Base-by-base conservation (phyloP, 2,888 invertebrate species). In the Agrotis clavis region DNA sequence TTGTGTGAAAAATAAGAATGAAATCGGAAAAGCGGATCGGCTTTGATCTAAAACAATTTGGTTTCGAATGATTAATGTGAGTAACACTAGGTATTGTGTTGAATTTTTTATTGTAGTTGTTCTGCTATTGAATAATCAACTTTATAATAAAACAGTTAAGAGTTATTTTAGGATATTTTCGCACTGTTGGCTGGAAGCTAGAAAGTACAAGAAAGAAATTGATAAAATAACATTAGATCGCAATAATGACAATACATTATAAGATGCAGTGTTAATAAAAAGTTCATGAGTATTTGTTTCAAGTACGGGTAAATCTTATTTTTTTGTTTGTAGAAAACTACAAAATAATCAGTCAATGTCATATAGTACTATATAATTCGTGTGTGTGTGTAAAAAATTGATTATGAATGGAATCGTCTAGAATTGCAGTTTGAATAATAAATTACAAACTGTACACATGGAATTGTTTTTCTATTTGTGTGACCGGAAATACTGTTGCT, bases 61-160 rank as follows among this genome's bases (percentile, higher is more conserved):
- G 90, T 92, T 93, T 92, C 90, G 90, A 92, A 95, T 96, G 96
- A 96, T 96, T 96, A 94, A 96, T 96, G 96, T 92, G 90, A 90
- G 90, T 91, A 92, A 86, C 86, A 86, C 86, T 89, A 90, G 88
- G 88, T 90, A 90, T 90, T 90, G 89, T 90, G 85, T 89, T 89
- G 87, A 86, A 87, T 89, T 89, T 87, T 89, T 86, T 74, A 79
- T 77, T 71, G 72, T 65, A 67, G 50, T 9, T 47, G n/a, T 50
- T 53, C 56, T 66, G 61, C 59, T 66, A 69, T 79, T 78, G 72
- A 60, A 88, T 86, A 85, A 82, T 74, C 48, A 78, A 84, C 88
- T 84, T 75, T 89, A 83, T 82, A 6, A 0, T 11, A 6, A 66
- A 75, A 6, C 0, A 0, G 4, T 72, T 86, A 88, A 48, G 74